phyloP scores from a whole-genome alignment of 1,140 invertebrate species.

The Tyrophagus putrescentiae region DNA sequence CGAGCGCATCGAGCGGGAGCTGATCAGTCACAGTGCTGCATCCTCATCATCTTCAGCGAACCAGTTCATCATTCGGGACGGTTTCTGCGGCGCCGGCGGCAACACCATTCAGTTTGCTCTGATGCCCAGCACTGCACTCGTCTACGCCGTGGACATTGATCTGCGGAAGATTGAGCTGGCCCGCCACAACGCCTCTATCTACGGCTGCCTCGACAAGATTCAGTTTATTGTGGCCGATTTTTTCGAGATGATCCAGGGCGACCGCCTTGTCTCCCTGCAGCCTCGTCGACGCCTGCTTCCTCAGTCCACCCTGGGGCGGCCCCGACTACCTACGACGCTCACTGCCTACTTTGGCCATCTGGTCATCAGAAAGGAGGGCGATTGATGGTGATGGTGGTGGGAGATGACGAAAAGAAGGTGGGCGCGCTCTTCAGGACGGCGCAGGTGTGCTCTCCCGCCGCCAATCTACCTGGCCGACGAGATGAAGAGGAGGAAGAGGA shows the following conservation, averaged over 20 bases:
- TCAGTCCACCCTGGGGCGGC: slow-evolving; percentile 95
- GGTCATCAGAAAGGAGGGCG: too few species aligned
- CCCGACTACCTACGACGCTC: slow-evolving; percentile 59
- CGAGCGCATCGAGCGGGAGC: slow-evolving; percentile 45
- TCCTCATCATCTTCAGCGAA: not conserved
- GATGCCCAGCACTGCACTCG: slow-evolving; percentile 69
- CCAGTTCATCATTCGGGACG: slow-evolving; percentile 65
- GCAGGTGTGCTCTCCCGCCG: too few species aligned
- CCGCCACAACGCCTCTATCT: slow-evolving; percentile 70
- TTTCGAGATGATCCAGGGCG: slow-evolving; percentile 47
- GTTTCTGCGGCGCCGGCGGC: slow-evolving; percentile 92
- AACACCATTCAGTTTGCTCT: slow-evolving; percentile 93
- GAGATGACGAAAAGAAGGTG: too few species aligned
- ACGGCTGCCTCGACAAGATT: slow-evolving; percentile 73
- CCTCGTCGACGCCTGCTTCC: slow-evolving; percentile 64
- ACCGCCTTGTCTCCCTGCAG: slow-evolving; percentile 28
- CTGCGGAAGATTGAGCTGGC: slow-evolving; percentile 69
- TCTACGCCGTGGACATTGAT: slow-evolving; percentile 88
- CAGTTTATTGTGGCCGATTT: slow-evolving; percentile 88
- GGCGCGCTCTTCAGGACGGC: too few species aligned
- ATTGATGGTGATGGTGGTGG: too few species aligned
- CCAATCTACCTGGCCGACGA: too few species aligned
- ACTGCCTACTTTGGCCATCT: too few species aligned
- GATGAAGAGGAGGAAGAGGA: too few species aligned
- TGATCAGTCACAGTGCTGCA: too few species aligned